Conservation (phyloP, 1,140 invertebrate genomes). For the Eriocheir sinensis region DNA sequence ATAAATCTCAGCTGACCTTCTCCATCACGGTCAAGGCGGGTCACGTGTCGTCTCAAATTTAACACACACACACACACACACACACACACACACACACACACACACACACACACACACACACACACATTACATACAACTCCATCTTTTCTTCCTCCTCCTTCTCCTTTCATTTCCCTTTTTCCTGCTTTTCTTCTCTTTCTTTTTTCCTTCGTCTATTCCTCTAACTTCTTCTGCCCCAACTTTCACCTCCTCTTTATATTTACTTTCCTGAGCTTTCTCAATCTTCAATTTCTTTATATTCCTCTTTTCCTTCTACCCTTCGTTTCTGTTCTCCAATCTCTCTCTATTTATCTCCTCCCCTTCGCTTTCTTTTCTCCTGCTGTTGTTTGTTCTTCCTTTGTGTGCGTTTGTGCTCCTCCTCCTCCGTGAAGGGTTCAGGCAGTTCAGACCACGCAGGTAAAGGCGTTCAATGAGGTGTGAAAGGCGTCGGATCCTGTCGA, state of each 20-base stretch:
- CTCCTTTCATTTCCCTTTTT: background rate
- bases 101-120: slow-evolving; percentile 62
- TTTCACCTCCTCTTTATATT: too few relatives aligned
- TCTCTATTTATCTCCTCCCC: background rate
- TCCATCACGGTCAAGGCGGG: background rate
- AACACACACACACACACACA: background rate
- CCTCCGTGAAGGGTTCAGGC: background rate
- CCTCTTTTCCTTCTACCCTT: background rate
- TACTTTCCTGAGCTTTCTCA: too few relatives aligned
- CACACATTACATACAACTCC: background rate
- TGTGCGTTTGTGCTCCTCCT: too few relatives aligned
- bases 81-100: slow-evolving; percentile 33
- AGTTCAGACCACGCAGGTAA: slow-evolving; percentile 54
- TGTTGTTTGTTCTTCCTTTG: too few relatives aligned
- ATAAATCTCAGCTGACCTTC: background rate
- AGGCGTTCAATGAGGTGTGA: slow-evolving; percentile 70
- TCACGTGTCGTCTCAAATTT: background rate
- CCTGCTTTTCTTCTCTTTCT: background rate
- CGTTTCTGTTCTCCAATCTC: slow-evolving; percentile 2
- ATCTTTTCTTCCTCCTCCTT: background rate
- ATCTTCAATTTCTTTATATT: background rate
- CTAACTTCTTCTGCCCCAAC: background rate
- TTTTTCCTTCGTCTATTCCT: background rate
- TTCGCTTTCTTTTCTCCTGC: too few relatives aligned
- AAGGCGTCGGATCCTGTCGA: slow-evolving; percentile 60